A percentile compares a stretch with the other conserved stretches of the same genome.
These are phyloP conservation scores for Hipposideros larvatus DNA, from an alignment of 2,797 vertebrate species.

Conservation along the genomic window DNA sequence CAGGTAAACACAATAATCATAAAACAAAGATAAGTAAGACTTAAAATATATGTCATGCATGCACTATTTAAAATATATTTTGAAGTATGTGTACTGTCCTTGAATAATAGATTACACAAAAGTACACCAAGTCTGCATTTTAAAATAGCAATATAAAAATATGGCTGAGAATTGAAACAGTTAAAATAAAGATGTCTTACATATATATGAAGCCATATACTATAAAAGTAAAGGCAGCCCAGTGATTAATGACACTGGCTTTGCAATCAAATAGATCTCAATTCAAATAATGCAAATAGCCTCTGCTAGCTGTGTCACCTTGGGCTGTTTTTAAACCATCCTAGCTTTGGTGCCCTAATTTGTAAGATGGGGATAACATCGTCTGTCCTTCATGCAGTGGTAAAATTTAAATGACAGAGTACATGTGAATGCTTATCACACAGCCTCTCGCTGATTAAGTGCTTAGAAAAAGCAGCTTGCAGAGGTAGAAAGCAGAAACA, in stretches of 20 bases:
- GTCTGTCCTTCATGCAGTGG: not conserved
- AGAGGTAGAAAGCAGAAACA: not conserved
- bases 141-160: not conserved
- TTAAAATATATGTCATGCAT: not conserved
- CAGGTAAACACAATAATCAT: not conserved
- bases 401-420: conserved; percentile 66
- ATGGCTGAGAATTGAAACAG: not conserved
- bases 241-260: conserved; percentile 47
- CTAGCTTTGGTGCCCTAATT: conserved; percentile 53
- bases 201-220: not conserved
- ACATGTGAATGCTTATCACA: conserved; percentile 56
- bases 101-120: not conserved
- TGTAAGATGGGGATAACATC: conserved; percentile 57
- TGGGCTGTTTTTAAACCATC: conserved; percentile 40
- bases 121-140: not conserved
- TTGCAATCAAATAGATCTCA: conserved; percentile 61
- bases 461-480: conserved; percentile 10
- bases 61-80: not conserved
- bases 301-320: conserved; percentile 44
- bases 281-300: conserved; percentile 53
- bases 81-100: not conserved
- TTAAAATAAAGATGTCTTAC: conserved; percentile 36
- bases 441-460: conserved; percentile 10
- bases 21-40: not conserved
- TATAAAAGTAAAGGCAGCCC: not conserved